These are phyloP conservation scores for Trichomalopsis sarcophagae DNA, from an alignment of 1,140 invertebrate genomes.

Conservation along the genomic window DNA sequence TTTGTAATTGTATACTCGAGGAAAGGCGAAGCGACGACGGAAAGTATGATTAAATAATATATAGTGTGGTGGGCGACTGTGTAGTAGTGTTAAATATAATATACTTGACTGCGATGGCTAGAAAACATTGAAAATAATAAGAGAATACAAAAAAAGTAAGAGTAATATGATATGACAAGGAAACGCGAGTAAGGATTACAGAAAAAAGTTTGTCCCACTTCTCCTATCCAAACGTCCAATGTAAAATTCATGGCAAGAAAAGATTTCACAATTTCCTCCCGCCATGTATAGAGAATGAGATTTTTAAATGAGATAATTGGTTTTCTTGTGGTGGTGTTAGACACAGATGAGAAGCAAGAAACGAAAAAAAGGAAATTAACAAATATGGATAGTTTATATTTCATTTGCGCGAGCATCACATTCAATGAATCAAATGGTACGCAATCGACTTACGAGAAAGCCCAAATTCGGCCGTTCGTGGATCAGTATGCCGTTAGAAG, in stretches of 20 bases:
- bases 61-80: slow-evolving; percentile 46
- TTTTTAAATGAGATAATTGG: slow-evolving; percentile 36
- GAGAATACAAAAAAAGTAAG: slow-evolving; percentile 14
- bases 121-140: slow-evolving; percentile 12
- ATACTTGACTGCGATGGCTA: slow-evolving; percentile 46
- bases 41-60: slow-evolving; percentile 9
- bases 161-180: slow-evolving; percentile 21
- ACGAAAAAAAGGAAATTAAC: slow-evolving; percentile 37
- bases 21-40: slow-evolving; percentile 42
- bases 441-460: slow-evolving; percentile 42
- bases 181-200: slow-evolving; percentile 33
- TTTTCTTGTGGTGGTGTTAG: slow-evolving; percentile 39
- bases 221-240: slow-evolving; percentile 45
- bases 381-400: slow-evolving; percentile 50
- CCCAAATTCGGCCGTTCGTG: slow-evolving; percentile 30
- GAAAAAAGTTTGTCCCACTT: slow-evolving; percentile 37
- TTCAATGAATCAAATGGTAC: slow-evolving; percentile 54
- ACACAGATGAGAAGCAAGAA: slow-evolving; percentile 10
- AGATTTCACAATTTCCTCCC: slow-evolving; percentile 44
- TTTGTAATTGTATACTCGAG: slow-evolving; percentile 14
- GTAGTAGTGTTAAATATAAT: slow-evolving; percentile 44
- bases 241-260: slow-evolving; percentile 49
- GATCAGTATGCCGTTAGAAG: slow-evolving; percentile 44
- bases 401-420: slow-evolving; percentile 44
- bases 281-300: slow-evolving; percentile 41